These are phyloP conservation scores for Micrasema longulum DNA, from an alignment of 1,140 invertebrate genomes.

Conservation along the genomic window DNA sequence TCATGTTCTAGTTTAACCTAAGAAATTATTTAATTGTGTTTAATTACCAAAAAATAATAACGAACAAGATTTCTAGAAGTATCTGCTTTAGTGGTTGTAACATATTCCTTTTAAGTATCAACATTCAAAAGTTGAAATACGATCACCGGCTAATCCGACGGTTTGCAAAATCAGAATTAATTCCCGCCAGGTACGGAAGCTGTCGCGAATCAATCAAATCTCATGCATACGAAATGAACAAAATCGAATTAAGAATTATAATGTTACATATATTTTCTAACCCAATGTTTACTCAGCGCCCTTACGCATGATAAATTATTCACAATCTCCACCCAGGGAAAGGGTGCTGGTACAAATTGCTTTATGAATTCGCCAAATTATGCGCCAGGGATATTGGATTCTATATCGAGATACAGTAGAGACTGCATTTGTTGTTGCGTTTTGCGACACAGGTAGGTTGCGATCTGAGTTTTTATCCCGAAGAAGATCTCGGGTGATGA, in stretches of 20 bases:
- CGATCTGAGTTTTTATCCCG: conserved; percentile 16
- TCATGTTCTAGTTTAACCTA: too few relatives aligned
- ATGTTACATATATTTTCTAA: conserved; percentile 60
- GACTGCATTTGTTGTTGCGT: conserved; percentile 2
- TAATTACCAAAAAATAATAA: too few relatives aligned
- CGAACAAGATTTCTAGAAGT: too few relatives aligned
- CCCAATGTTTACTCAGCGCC: conserved; percentile 71
- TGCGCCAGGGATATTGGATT: conserved; percentile 26
- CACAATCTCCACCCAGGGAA: conserved; percentile 52
- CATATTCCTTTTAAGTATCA: too few relatives aligned
- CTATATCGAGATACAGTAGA: conserved; percentile 39
- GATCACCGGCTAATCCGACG: conserved; percentile 28
- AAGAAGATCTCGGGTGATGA: conserved; percentile 51
- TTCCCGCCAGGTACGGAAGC: conserved; percentile 30
- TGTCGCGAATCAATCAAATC: conserved; percentile 47
- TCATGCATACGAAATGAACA: conserved; percentile 28
- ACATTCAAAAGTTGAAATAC: conserved; percentile 38
- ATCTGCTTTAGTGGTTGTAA: too few relatives aligned
- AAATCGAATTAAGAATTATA: conserved; percentile 64
- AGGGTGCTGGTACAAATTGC: conserved; percentile 49
- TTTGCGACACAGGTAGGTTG: neutral
- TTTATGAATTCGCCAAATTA: conserved; percentile 34
- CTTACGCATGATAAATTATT: conserved; percentile 67
- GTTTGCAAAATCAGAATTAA: conserved; percentile 7
- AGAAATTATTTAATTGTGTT: too few relatives aligned